Evolutionary conservation across 2,113 vertebrate genomes (phyloP), one percentile per base, ranked within the genome.

Genomic region (Dipodomys merriami): DNA sequence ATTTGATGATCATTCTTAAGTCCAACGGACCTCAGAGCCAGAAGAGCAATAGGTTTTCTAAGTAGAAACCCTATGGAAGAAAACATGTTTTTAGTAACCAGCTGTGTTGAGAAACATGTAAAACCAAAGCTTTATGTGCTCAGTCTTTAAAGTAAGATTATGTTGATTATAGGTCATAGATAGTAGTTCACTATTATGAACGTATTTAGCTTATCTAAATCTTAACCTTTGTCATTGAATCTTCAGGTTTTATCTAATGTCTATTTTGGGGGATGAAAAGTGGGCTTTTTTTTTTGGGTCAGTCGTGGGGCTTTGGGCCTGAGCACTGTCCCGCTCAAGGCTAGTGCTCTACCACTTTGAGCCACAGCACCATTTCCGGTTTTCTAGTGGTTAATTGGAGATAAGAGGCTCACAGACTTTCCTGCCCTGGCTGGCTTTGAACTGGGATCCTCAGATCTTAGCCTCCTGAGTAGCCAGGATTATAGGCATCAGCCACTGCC

Each of bases 1-100:
- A 85, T 46, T 27, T 95, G 29, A 83, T 68, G 81, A 86, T 29
- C 33, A 94, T 71, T 83, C 39, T 71, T 86, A 86, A 82, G 9
- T 89, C 10, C 30, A 78, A 46, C 76, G 89, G 65, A 57, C 65
- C 74, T 86, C 1, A 57, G 30, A 81, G 29, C 29, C 39, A 39
- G 39, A 88, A 68, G 53, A 88, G n/a, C 80, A 82, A 67, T 39
- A 81, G 30, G 44, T 86, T 49, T 90, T 83, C 35, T n/a, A 67
- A 84, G 12, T 82, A 92, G 72, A 0, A 53, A 27, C 89, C 7
- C 29, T 95, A 80, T 84, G 35, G 53, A 95, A 92, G 88, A 84
- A 93, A 39, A 39, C 39, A 39, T 39, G 39, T 39, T 39, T 39
- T 39, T 39, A 39, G 39, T 39, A 39, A 60, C 25, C 2, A 91